These are phyloP conservation scores for Leptogaster cylindrica DNA, from an alignment of 2,888 invertebrate species.

Conservation along the genomic window DNA sequence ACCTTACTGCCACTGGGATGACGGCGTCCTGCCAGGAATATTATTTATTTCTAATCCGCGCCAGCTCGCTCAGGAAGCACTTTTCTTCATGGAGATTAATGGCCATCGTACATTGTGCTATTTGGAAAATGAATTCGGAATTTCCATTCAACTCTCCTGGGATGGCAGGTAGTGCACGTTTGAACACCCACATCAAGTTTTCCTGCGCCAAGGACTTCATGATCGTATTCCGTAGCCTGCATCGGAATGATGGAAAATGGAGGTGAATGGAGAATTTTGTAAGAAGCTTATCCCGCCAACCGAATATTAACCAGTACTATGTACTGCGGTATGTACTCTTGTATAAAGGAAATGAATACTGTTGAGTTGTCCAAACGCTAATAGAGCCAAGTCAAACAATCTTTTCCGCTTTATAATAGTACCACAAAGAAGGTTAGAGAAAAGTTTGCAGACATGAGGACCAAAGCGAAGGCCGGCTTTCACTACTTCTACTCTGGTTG, in stretches of 20 bases:
- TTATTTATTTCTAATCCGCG: constrained; percentile 28
- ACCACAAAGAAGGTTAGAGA: constrained; percentile 30
- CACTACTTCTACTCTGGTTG: neutral
- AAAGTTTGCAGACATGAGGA: constrained; percentile 23
- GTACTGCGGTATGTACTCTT: neutral
- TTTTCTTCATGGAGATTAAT: constrained; percentile 34
- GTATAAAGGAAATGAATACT: neutral
- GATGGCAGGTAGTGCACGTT: neutral
- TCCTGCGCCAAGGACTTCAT: neutral
- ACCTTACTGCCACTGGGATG: too few species aligned
- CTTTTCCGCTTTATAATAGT: constrained; percentile 31
- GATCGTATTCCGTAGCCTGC: constrained; percentile 7
- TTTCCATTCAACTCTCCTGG: neutral
- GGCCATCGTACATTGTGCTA: constrained; percentile 12
- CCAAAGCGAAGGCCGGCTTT: neutral
- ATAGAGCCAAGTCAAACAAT: constrained; percentile 36
- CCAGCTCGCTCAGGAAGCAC: constrained; percentile 10
- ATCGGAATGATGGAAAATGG: too few species aligned
- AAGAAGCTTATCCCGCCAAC: too few species aligned
- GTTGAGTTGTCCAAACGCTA: constrained; percentile 3
- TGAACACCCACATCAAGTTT: neutral
- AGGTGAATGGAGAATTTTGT: too few species aligned
- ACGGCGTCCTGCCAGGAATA: neutral
- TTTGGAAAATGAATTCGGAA: constrained; percentile 18
- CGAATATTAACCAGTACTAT: too few species aligned